A percentile compares a stretch with the other conserved stretches of the same genome.
Conservation (phyloP, 23 tunicate genomes). For the Trididemnum clinides region DNA sequence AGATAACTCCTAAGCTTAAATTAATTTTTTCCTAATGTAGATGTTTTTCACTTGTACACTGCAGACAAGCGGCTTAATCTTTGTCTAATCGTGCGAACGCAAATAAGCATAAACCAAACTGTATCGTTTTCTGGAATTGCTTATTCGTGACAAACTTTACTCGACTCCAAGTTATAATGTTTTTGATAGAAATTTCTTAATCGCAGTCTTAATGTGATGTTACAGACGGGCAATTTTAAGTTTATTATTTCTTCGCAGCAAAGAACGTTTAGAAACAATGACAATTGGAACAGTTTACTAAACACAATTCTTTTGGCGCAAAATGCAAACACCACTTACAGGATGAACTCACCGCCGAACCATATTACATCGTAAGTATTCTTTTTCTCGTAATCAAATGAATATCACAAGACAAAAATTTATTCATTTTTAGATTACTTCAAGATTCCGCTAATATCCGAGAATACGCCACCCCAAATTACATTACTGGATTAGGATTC, state of each 20-base stretch:
- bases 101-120: too few species aligned
- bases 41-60: too few species aligned
- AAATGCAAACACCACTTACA: not conserved
- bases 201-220: too few species aligned
- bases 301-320: not conserved
- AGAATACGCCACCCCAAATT: not conserved
- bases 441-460: conserved; percentile 6
- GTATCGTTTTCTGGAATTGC: too few species aligned
- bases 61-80: too few species aligned
- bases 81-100: too few species aligned
- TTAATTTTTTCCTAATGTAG: too few species aligned
- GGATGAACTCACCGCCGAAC: not conserved
- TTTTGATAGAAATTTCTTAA: too few species aligned
- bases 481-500: conserved; percentile 10
- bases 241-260: conserved; percentile 5
- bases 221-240: not conserved
- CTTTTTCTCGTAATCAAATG: not conserved
- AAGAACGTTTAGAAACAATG: conserved; percentile 6
- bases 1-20: too few species aligned
- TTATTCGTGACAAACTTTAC: too few species aligned
- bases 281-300: not conserved
- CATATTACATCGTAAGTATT: not conserved
- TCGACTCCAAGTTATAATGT: too few species aligned
- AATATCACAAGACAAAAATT: not conserved
- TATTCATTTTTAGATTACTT: conserved; percentile 7